phyloP scores from a whole-genome alignment of 2,113 vertebrate genomes.

The Herpetotheres cachinnans region DNA sequence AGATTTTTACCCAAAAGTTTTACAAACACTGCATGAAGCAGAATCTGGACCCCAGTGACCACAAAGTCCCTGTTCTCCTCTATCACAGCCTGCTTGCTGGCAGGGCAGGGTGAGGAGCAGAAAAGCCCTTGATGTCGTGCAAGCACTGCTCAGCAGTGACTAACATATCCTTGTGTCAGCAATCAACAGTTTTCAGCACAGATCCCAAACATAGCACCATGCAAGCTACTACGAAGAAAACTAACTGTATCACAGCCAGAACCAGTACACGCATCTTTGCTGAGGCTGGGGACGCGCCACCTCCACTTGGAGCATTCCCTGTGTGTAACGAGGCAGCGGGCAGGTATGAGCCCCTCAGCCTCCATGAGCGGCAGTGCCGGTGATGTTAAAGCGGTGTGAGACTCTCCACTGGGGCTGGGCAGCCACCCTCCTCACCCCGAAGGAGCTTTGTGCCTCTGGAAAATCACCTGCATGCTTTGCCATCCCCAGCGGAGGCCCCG shows the following conservation, averaged over 20 bases:
- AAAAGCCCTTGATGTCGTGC: background rate
- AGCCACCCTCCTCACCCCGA: background rate
- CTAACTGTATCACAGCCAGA: background rate
- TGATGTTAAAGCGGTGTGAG: background rate
- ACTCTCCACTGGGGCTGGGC: background rate
- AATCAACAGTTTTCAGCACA: fast-evolving
- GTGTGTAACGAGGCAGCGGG: background rate
- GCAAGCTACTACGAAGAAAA: background rate
- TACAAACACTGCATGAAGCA: background rate
- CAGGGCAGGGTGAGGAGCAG: background rate
- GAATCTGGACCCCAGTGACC: background rate
- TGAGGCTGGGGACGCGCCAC: fast-evolving
- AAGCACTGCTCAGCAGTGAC: fast-evolving
- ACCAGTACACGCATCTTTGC: fast-evolving
- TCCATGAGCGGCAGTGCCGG: fast-evolving
- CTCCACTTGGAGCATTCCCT: too few relatives aligned
- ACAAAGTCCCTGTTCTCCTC: background rate
- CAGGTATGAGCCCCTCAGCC: background rate
- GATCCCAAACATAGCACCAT: background rate
- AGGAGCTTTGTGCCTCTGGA: background rate
- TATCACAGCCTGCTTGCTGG: fast-evolving
- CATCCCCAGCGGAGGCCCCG: fast-evolving
- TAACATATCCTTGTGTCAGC: too few relatives aligned
- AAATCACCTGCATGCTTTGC: background rate
- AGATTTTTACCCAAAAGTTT: background rate